Percentiles rank a stretch among this genome's conserved stretches.
phyloP scores from a whole-genome alignment of 1,140 invertebrate species.

The Chironomus tepperi region DNA sequence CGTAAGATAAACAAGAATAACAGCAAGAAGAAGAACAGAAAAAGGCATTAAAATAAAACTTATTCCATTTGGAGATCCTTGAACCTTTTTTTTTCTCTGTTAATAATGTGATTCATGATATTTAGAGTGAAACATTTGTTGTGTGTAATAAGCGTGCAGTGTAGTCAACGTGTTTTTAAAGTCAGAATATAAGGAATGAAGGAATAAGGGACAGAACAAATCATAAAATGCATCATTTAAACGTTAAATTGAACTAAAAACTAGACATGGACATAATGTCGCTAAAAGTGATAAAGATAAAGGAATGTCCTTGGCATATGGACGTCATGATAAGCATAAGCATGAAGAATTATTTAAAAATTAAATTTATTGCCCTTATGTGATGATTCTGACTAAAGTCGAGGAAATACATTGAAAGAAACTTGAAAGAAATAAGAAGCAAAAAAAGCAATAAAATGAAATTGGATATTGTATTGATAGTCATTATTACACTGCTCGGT shows the following conservation, averaged over 20 bases:
- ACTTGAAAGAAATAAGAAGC: not conserved
- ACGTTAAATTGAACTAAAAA: not conserved
- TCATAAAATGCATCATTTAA: slow-evolving; percentile 18
- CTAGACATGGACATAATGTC: not conserved
- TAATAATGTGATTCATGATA: slow-evolving; percentile 3
- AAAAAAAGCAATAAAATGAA: slow-evolving; percentile 1
- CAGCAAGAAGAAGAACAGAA: not conserved
- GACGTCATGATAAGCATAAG: not conserved
- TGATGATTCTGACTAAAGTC: too few relatives aligned
- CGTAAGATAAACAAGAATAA: too few relatives aligned
- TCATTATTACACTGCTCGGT: not conserved
- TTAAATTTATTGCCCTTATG: too few relatives aligned
- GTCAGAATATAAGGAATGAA: too few relatives aligned
- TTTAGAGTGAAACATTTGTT: not conserved
- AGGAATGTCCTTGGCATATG: not conserved
- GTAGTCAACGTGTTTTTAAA: too few relatives aligned
- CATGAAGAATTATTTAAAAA: not conserved
- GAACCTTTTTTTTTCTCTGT: not conserved
- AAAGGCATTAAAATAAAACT: not conserved
- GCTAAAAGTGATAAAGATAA: slow-evolving; percentile 8
- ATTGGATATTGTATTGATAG: not conserved
- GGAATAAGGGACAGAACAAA: not conserved
- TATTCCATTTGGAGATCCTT: not conserved
- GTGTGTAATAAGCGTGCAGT: slow-evolving; percentile 11
- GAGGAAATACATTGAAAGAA: too few relatives aligned